Evolutionary conservation across 2,888 invertebrate species (phyloP).

Genomic region (Parnassius glacialis): DNA sequence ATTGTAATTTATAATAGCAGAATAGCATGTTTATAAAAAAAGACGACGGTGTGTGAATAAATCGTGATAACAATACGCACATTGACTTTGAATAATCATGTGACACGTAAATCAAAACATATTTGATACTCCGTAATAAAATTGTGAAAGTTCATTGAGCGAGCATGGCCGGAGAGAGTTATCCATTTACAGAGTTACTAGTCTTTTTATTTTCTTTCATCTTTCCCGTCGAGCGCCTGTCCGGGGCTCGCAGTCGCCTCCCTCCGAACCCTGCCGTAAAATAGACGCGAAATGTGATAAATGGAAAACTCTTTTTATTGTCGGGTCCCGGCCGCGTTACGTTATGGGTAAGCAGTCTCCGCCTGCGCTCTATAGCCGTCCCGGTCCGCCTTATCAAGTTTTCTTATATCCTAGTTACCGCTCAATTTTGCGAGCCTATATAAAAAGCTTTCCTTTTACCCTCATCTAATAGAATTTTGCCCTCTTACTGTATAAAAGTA

Average conservation of each 20-base stretch:
- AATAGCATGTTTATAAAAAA: too few species aligned
- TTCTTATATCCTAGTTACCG: constrained; percentile 74
- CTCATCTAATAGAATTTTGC: constrained; percentile 54
- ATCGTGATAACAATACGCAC: not conserved
- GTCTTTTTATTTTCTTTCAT: constrained; percentile 74
- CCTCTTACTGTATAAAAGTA: constrained; percentile 47
- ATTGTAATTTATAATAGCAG: too few species aligned
- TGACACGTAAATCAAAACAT: constrained; percentile 32
- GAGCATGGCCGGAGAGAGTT: constrained; percentile 65
- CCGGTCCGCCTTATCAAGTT: constrained; percentile 71
- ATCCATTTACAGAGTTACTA: constrained; percentile 73
- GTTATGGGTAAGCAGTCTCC: constrained; percentile 63
- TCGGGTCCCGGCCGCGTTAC: constrained; percentile 67
- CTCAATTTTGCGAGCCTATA: constrained; percentile 69
- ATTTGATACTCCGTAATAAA: constrained; percentile 49
- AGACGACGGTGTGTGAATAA: too few species aligned
- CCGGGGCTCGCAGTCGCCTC: constrained; percentile 57
- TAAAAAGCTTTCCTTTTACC: constrained; percentile 59
- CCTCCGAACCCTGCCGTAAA: constrained; percentile 75
- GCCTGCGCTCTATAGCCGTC: constrained; percentile 52
- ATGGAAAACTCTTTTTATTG: constrained; percentile 79
- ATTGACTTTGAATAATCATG: not conserved
- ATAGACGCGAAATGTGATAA: constrained; percentile 81
- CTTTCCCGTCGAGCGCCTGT: constrained; percentile 60
- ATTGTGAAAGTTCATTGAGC: constrained; percentile 63